Base-by-base conservation (phyloP, 2,888 invertebrate species). In the Melanostoma scalare region DNA sequence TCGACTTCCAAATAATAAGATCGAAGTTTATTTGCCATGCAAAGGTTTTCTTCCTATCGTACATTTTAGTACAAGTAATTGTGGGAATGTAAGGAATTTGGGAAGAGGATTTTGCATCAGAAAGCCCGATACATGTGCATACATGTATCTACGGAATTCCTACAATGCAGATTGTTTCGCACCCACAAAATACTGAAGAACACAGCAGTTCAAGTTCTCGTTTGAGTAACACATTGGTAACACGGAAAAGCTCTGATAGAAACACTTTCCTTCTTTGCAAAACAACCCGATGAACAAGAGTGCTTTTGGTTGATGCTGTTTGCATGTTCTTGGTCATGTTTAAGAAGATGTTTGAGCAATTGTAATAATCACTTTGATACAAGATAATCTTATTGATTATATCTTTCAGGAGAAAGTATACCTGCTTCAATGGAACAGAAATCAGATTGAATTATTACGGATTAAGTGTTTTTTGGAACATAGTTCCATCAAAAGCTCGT, bases 331-430 rank as follows among this genome's bases (percentile, higher is more conserved):
- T 10, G 71, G 61, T 73, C 63, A 61, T 55, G 50, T 40, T 60
- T 68, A 61, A 81, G 67, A 55, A 73, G 61, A 67, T 82, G 78
- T 72, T 48, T 48, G 61, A 73, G 68, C 72, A 73, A 61, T 78
- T 68, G 77, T 60, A 65, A 69, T 82, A 78, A 73, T 78, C 68
- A 58, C 56, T 58, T 48, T 56, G 73, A 78, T 73, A 78, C 78
- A 82, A 63, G 58, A 69, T 78, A 82, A 82, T 82, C 82, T 69
- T 73, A 44, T 50, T 63, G 46, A 58, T 65, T 68, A 82, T 73
- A 78, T 55, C 9, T 42, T 10, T 6, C 46, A 60, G 35, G 46
- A 46, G 50, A 50, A 63, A 31, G 20, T 33, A 76, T 53, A 4
- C n/a, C 36, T 44, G 58, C 50, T 53, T 4, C 42, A 65, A 53